A percentile compares a stretch with the other conserved stretches of the same genome.
These are phyloP conservation scores for Ceratosolen fusciceps DNA, from an alignment of 1,140 invertebrate genomes.

Conservation along the genomic window DNA sequence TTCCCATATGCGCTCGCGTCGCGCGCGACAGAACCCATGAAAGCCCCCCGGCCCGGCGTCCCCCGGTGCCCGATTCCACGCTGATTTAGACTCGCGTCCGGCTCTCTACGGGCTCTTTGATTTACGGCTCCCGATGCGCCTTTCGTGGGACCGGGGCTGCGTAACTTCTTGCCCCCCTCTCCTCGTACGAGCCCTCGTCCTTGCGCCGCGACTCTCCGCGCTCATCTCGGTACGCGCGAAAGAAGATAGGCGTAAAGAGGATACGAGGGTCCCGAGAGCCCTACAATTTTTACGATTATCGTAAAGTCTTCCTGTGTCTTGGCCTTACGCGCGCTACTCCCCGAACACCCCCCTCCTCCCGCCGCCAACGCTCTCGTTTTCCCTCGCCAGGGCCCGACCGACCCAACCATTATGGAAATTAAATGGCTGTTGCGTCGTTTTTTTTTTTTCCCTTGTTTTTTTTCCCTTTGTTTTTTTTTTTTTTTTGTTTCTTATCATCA, in stretches of 20 bases:
- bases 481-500: not conserved
- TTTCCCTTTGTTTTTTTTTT: not conserved
- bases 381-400: not conserved
- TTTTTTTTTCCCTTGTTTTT: not conserved
- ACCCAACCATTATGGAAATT: conserved; percentile 1
- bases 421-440: not conserved
- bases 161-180: conserved; percentile 62
- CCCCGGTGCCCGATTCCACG: conserved; percentile 40
- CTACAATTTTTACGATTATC: conserved; percentile 61
- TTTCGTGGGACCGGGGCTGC: conserved; percentile 24
- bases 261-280: conserved; percentile 51
- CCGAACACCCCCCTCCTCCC: too few relatives aligned
- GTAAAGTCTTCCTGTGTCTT: conserved; percentile 39
- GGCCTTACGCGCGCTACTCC: conserved; percentile 42
- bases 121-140: conserved; percentile 54
- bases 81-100: conserved; percentile 52
- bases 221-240: not conserved
- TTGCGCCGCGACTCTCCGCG: conserved; percentile 28
- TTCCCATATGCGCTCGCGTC: not conserved
- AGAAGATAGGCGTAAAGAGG: conserved; percentile 54
- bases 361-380: too few relatives aligned
- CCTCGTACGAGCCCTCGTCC: conserved; percentile 53
- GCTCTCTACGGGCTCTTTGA: conserved; percentile 60
- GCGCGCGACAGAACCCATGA: not conserved
- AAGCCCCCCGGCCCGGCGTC: not conserved